Evolutionary conservation across 2,888 invertebrate genomes (phyloP).

Genomic region (Synergus laeviventris): DNA sequence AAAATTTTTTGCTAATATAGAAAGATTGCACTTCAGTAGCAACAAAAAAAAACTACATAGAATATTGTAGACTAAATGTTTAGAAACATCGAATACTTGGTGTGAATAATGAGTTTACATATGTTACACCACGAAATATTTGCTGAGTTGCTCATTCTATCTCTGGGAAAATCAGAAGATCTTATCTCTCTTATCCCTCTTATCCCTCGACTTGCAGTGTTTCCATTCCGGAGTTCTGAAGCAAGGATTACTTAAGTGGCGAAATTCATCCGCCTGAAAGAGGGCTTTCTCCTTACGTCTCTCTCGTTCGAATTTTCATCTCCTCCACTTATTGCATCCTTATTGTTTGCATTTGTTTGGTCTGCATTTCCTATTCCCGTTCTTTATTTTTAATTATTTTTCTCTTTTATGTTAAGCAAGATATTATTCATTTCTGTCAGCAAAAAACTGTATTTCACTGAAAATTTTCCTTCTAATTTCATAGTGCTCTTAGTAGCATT

Average conservation of each 20-base stretch:
- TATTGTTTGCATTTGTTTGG: background rate
- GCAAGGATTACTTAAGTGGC: conserved; percentile 64
- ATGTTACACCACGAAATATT: background rate
- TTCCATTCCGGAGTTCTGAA: conserved; percentile 61
- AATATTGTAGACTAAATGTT: background rate
- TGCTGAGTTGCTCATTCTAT: conserved; percentile 19
- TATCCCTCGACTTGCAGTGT: conserved; percentile 49
- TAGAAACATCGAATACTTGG: background rate
- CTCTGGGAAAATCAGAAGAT: conserved; percentile 13
- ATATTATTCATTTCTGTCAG: conserved; percentile 2
- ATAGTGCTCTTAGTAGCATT: background rate
- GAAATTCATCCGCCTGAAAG: conserved; percentile 62
- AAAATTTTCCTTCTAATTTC: background rate
- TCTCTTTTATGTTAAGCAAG: background rate
- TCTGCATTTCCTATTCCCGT: background rate
- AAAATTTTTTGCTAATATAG: too few relatives aligned
- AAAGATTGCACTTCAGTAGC: too few relatives aligned
- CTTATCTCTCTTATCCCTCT: conserved; percentile 31
- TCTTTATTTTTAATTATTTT: background rate
- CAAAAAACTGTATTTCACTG: background rate
- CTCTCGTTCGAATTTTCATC: conserved; percentile 22
- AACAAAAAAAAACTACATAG: too few relatives aligned
- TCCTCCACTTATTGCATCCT: background rate
- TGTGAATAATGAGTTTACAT: background rate
- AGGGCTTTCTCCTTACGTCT: conserved; percentile 39